Evolutionary conservation across 1,140 invertebrate species (phyloP).

Genomic region (Leptinotarsa lineolata): DNA sequence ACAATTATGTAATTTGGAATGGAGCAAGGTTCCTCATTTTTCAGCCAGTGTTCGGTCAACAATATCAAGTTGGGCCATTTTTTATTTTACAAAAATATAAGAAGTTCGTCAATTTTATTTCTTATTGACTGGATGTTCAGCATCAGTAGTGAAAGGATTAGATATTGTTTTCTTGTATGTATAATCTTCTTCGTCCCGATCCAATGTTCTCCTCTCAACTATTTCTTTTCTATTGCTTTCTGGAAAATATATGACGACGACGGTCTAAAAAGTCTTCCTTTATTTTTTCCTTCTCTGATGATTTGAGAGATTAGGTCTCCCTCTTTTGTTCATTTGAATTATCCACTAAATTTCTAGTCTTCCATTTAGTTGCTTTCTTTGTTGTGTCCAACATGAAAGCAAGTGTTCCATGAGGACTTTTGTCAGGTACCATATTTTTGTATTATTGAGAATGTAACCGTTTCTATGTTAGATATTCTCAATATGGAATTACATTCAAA

Average conservation of each 20-base stretch:
- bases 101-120: too few relatives aligned
- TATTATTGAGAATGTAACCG: conserved; percentile 14
- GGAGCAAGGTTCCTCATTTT: too few relatives aligned
- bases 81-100: too few relatives aligned
- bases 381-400: not conserved
- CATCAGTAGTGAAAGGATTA: too few relatives aligned
- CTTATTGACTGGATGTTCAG: too few relatives aligned
- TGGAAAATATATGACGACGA: not conserved
- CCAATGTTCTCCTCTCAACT: too few relatives aligned
- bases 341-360: not conserved
- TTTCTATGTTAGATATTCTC: conserved; percentile 9
- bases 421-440: conserved; percentile 3
- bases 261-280: not conserved
- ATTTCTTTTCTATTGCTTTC: not conserved
- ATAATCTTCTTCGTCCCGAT: too few relatives aligned
- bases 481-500: conserved; percentile 13
- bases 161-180: too few relatives aligned
- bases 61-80: too few relatives aligned
- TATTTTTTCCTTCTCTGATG: conserved; percentile 3
- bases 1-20: too few relatives aligned
- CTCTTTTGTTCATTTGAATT: too few relatives aligned
- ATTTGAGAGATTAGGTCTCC: not conserved
- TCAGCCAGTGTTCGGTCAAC: too few relatives aligned
- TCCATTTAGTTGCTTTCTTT: not conserved
- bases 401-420: not conserved